phyloP scores from a whole-genome alignment of 2,113 vertebrate species.

The Forbesichthys agassizii region DNA sequence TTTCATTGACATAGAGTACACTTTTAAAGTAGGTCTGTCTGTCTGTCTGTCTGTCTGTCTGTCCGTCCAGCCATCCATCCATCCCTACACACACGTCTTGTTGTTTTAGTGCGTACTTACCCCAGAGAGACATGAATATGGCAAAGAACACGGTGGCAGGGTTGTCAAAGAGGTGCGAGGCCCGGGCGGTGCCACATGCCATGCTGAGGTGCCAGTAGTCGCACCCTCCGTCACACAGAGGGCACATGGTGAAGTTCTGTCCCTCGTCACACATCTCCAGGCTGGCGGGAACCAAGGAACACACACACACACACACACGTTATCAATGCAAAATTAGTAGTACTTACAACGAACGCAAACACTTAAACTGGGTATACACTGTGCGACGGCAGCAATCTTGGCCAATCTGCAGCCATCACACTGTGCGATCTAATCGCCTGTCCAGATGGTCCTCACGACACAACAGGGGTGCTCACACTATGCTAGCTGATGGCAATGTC shows the following conservation, averaged over 20 bases:
- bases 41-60: no score
- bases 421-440: no score
- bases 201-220: slow-evolving; percentile 96
- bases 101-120: slow-evolving; percentile 71
- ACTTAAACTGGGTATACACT: slow-evolving; percentile 1
- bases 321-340: no score
- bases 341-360: slow-evolving; percentile 6
- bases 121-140: slow-evolving; percentile 98
- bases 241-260: slow-evolving; percentile 96
- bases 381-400: no score
- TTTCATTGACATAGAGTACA: no score
- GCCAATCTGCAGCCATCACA: no score
- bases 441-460: no score
- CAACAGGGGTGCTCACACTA: no score
- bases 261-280: slow-evolving; percentile 92
- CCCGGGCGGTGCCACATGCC: slow-evolving; percentile 87
- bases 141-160: slow-evolving; percentile 95
- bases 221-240: slow-evolving; percentile 92
- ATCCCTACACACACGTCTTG: background rate
- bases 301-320: background rate
- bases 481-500: no score
- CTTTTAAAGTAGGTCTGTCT: no score
- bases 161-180: slow-evolving; percentile 97
- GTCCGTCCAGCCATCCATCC: no score
- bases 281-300: slow-evolving; percentile 63